These are phyloP conservation scores for Pipistrellus kuhlii DNA, from an alignment of 2,797 vertebrate species.

Conservation along the genomic window DNA sequence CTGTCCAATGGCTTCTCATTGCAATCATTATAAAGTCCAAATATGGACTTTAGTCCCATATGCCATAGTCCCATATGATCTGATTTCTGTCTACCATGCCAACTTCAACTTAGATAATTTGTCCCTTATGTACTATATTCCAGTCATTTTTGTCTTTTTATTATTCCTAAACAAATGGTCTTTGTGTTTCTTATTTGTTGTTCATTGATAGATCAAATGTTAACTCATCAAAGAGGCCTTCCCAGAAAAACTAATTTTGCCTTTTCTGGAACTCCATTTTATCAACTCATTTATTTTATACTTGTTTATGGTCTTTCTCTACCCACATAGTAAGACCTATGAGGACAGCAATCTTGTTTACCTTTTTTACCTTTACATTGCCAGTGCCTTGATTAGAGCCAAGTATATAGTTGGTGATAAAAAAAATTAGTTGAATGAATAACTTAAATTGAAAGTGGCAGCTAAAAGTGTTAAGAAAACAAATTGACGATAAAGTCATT, in stretches of 20 bases:
- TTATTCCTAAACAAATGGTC: neutral
- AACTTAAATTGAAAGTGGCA: conserved; percentile 3
- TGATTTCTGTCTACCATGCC: neutral
- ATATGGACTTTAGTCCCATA: neutral
- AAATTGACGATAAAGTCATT: neutral
- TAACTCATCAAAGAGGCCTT: conserved; percentile 27
- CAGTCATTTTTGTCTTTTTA: conserved; percentile 17
- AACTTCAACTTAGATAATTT: neutral
- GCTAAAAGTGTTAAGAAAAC: neutral
- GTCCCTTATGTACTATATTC: neutral
- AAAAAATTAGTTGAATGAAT: conserved; percentile 18
- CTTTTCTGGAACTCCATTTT: neutral
- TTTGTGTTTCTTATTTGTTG: neutral
- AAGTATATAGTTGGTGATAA: neutral
- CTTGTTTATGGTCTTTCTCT: neutral
- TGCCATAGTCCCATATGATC: neutral
- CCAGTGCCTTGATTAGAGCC: neutral
- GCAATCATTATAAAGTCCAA: neutral
- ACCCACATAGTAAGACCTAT: neutral
- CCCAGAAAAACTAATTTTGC: conserved; percentile 5
- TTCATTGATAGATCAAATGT: neutral
- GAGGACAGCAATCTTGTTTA: neutral
- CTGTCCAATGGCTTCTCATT: neutral
- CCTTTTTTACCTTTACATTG: neutral
- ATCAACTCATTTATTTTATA: neutral